Conservation (phyloP, 2,888 invertebrate species). For the Podotricha telesiphe region DNA sequence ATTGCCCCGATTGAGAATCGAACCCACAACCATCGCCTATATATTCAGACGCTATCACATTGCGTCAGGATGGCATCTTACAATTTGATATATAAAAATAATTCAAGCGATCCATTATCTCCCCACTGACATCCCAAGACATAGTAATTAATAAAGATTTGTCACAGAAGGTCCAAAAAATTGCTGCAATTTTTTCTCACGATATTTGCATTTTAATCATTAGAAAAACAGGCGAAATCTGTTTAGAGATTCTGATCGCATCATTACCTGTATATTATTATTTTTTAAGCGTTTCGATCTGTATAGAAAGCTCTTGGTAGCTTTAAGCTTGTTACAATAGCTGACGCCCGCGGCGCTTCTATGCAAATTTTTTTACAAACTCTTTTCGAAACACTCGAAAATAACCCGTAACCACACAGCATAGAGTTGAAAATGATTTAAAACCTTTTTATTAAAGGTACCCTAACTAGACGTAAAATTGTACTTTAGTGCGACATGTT, state of each 20-base stretch:
- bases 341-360: conserved; percentile 47
- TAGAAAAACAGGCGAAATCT: conserved; percentile 56
- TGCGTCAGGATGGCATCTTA: neutral
- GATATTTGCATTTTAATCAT: conserved; percentile 54
- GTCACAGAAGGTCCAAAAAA: conserved; percentile 33
- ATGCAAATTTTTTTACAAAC: conserved; percentile 49
- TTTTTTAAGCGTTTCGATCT: neutral
- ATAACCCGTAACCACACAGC: neutral
- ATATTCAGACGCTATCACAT: no score
- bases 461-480: neutral
- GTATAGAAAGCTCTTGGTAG: neutral
- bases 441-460: neutral
- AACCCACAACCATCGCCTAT: no score
- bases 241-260: conserved; percentile 71
- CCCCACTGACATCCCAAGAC: conserved; percentile 14
- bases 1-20: no score
- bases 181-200: conserved; percentile 37
- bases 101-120: conserved; percentile 16
- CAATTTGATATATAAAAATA: neutral
- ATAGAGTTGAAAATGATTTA: neutral
- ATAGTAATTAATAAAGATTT: conserved; percentile 43
- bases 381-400: neutral
- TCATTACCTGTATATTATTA: conserved; percentile 44
- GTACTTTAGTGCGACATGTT: neutral
- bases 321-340: conserved; percentile 43